Conservation (phyloP, 92 coral and sea anemone species). For the Porites cylindrica region DNA sequence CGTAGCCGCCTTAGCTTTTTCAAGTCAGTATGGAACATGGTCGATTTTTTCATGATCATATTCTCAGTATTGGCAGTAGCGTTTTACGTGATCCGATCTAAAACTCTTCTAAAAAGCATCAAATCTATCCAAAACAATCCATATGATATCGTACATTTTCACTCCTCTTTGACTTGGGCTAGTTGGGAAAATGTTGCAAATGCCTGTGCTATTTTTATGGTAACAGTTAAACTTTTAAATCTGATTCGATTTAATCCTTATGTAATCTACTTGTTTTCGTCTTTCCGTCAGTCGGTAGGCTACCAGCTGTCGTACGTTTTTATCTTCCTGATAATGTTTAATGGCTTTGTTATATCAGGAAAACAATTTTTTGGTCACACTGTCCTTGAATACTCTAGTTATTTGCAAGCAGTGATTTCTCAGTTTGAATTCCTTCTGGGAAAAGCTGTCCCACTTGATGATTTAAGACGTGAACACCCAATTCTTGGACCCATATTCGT, state of each 20-base stretch:
- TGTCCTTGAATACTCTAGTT: slow-evolving; percentile 38
- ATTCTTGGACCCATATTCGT: slow-evolving; percentile 42
- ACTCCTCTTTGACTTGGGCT: slow-evolving; percentile 45
- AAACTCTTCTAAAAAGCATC: slow-evolving; percentile 23
- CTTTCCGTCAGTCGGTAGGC: slow-evolving; percentile 48
- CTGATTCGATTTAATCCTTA: slow-evolving; percentile 54
- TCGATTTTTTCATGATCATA: slow-evolving; percentile 31
- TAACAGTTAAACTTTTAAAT: slow-evolving; percentile 55
- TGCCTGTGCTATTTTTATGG: slow-evolving; percentile 53
- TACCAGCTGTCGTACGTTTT: slow-evolving; percentile 27
- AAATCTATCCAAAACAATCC: slow-evolving; percentile 47
- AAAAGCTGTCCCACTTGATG: slow-evolving; percentile 51
- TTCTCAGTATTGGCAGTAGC: slow-evolving; percentile 33
- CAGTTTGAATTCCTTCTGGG: slow-evolving; percentile 63
- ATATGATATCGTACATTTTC: slow-evolving; percentile 45
- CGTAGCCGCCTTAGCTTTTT: slow-evolving; percentile 40
- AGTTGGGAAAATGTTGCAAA: slow-evolving; percentile 36
- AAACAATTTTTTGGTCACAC: slow-evolving; percentile 40
- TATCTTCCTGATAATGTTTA: slow-evolving; percentile 29
- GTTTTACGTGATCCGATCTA: slow-evolving; percentile 37
- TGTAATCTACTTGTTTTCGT: slow-evolving; percentile 46
- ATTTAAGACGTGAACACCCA: slow-evolving; percentile 28
- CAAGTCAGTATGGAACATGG: slow-evolving; percentile 53
- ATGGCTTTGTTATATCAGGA: slow-evolving; percentile 56
- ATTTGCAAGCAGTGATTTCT: slow-evolving; percentile 32